Evolutionary conservation across 2,113 vertebrate genomes (phyloP).

Genomic region (Trachemys scripta): DNA sequence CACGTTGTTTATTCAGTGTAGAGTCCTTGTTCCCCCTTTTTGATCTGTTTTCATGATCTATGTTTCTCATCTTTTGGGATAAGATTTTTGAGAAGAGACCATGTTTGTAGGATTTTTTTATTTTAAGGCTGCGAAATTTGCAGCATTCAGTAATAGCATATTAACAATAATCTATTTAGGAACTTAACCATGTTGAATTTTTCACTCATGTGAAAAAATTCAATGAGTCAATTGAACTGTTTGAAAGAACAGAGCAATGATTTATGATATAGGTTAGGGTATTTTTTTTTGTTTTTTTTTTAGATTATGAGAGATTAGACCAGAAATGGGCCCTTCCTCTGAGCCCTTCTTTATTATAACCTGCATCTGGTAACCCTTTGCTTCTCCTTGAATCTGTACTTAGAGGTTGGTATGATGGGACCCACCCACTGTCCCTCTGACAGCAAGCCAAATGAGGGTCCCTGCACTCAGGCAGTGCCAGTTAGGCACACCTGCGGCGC

Average conservation of each 20-base stretch:
- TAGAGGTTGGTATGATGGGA: too few relatives aligned
- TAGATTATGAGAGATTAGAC: conserved; percentile 34
- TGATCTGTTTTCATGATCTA: conserved; percentile 53
- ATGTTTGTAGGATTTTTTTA: conserved; percentile 16
- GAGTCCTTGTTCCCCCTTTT: not conserved
- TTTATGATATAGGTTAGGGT: conserved; percentile 26
- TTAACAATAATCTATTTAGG: conserved; percentile 39
- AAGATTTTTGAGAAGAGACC: conserved; percentile 53
- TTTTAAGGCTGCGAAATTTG: conserved; percentile 65
- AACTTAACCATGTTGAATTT: too few relatives aligned
- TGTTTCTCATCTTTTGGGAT: conserved; percentile 34
- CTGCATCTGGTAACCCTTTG: not conserved
- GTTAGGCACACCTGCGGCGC: too few relatives aligned
- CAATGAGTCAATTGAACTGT: conserved; percentile 57
- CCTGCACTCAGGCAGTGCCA: too few relatives aligned
- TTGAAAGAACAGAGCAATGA: conserved; percentile 51
- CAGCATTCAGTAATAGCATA: conserved; percentile 63
- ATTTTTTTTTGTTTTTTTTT: not conserved
- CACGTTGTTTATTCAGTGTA: conserved; percentile 46
- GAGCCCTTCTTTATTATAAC: conserved; percentile 1
- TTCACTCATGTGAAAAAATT: not conserved
- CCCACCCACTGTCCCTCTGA: too few relatives aligned
- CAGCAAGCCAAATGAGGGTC: too few relatives aligned
- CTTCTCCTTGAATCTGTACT: not conserved
- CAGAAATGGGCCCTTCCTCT: not conserved